Evolutionary conservation across 2,113 vertebrate genomes (phyloP).

Genomic region (Petroica traversi): DNA sequence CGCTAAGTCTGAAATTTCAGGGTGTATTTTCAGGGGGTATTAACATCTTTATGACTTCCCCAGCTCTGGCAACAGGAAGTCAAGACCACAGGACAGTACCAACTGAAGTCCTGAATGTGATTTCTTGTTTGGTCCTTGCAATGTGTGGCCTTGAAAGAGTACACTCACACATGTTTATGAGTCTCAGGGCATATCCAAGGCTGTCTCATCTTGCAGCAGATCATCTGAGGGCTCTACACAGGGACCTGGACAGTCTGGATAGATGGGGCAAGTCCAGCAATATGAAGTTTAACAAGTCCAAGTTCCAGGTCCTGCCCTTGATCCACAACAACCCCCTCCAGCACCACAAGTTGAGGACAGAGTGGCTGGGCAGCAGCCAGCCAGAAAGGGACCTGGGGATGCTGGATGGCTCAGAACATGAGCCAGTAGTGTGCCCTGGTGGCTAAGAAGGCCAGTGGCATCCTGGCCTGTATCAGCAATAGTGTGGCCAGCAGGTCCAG

Average conservation of each 20-base stretch:
- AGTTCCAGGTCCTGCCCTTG: rapidly evolving
- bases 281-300: background rate
- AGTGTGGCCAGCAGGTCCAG: background rate
- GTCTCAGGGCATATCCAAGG: background rate
- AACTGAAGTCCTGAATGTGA: background rate
- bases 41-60: background rate
- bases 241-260: background rate
- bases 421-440: background rate
- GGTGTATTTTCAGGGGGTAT: background rate
- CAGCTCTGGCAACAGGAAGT: background rate
- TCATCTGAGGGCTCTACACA: background rate
- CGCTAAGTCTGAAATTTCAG: background rate
- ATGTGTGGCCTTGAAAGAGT: background rate
- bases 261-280: background rate
- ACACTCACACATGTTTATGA: background rate
- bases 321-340: rapidly evolving
- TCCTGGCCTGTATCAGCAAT: too few species aligned
- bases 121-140: background rate
- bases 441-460: too few species aligned
- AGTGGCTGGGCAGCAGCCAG: background rate
- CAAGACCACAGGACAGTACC: background rate
- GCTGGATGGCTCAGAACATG: background rate
- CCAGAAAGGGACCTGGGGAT: background rate
- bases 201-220: background rate
- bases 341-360: rapidly evolving